Percentiles rank a stretch among this genome's conserved stretches.
These are phyloP conservation scores for Acanthisitta chloris DNA, from an alignment of 2,113 vertebrate genomes.

Conservation along the genomic window DNA sequence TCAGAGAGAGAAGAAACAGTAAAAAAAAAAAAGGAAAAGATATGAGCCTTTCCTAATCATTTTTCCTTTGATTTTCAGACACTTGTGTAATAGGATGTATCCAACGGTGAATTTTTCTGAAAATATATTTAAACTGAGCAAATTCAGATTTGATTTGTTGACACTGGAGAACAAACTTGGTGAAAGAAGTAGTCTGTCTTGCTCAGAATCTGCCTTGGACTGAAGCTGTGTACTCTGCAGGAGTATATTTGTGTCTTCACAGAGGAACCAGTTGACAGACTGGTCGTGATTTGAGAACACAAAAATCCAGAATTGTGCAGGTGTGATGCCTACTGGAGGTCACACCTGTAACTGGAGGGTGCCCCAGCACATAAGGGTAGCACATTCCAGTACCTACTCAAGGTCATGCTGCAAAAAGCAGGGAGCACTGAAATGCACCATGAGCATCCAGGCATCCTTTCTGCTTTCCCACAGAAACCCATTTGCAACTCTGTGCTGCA, in stretches of 20 bases:
- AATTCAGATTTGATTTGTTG: conserved; percentile 18
- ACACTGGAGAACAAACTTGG: not conserved
- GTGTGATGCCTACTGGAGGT: not conserved
- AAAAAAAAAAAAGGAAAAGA: not conserved
- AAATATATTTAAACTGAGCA: conserved; percentile 3
- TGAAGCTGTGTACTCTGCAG: not conserved
- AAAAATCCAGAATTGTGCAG: not conserved
- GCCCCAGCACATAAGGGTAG: not conserved
- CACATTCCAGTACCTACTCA: not conserved
- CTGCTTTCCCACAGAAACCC: not conserved
- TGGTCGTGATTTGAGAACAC: not conserved
- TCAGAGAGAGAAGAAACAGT: not conserved
- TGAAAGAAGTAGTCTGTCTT: not conserved
- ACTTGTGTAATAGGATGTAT: conserved; percentile 2
- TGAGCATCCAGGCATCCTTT: not conserved
- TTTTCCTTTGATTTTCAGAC: conserved; percentile 22
- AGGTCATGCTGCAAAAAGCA: not conserved
- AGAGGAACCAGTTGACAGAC: not conserved
- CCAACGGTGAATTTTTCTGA: not conserved
- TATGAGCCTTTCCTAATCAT: not conserved
- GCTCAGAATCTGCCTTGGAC: not conserved
- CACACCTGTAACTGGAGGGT: not conserved
- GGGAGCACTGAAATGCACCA: not conserved
- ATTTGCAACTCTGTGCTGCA: not conserved
- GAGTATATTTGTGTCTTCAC: not conserved